Base-by-base conservation (phyloP, 2,888 invertebrate species). In the Philonicus albiceps region DNA sequence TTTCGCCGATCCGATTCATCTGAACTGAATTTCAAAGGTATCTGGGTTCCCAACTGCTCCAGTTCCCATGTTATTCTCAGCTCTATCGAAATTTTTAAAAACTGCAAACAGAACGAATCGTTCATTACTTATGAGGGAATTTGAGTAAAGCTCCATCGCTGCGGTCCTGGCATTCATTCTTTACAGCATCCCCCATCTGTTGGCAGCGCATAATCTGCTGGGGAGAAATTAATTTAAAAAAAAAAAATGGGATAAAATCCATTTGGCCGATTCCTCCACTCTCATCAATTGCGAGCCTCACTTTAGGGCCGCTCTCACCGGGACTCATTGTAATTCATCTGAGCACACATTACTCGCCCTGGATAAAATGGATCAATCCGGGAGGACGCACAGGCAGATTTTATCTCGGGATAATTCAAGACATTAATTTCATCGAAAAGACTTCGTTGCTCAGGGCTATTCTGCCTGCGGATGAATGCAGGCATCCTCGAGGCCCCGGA, bases 371-470 rank as follows among this genome's bases (percentile, higher is more conserved):
- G 53, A 53, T 80, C 53, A 80, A 80, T 80, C 80, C 37, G 40
- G 40, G 19, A 43, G 19, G 40, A 43, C 37, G 37, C 30, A n/a
- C 40, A 27, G 22, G 6, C 80, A 30, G 80, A 49, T 80, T 53
- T 80, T 53, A 80, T 80, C 80, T 80, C 19, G 80, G 34, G 13
- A 53, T 80, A 80, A 80, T 80, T 80, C 53, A 80, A 80, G 53
- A 80, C 80, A 80, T 80, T 53, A 53, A 80, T 80, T 80, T 80
- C 31, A 80, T 19, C 16, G 80, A 16, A 8, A 31, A 53, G 80
- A 53, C 27, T 43, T 53, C 31, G 53, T 53, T 53, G 22, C 80
- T 3, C 40, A 2, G n/a, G 49, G 49, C 49, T 49, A 16, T n/a
- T n/a, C 16, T 49, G 49, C 6, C 49, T 19, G 49, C 6, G n/a